Evolutionary conservation across 2,888 invertebrate genomes (phyloP).

Genomic region (Drosophila mulleri): DNA sequence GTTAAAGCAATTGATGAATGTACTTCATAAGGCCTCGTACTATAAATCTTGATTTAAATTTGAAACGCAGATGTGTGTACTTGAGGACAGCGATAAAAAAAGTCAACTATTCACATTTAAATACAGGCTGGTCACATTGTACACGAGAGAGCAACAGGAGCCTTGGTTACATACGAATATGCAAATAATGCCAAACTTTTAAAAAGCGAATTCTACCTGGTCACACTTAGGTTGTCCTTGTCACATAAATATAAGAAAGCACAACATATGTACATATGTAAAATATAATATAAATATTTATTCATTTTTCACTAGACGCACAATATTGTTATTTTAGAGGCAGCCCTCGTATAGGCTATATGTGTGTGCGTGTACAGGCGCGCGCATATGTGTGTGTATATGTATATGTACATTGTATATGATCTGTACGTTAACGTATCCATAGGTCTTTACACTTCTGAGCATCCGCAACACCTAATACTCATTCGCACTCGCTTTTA

Average conservation of each 20-base stretch:
- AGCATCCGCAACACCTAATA: slow-evolving; percentile 11
- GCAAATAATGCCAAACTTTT: neutral
- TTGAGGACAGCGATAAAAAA: neutral
- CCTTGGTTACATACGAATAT: no score
- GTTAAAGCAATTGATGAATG: no score
- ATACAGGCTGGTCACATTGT: neutral
- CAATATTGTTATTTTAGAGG: neutral
- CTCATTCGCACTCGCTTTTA: slow-evolving; percentile 13
- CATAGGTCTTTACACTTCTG: slow-evolving; percentile 22
- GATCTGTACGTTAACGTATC: slow-evolving; percentile 13
- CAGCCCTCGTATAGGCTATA: slow-evolving; percentile 8
- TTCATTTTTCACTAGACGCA: neutral
- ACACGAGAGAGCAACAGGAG: neutral
- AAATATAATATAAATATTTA: neutral
- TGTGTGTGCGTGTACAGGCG: neutral
- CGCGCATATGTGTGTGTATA: neutral
- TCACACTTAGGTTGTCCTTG: neutral
- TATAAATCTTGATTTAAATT: neutral
- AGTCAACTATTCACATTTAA: neutral
- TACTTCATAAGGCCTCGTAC: no score
- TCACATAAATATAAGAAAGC: neutral
- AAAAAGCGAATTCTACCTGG: neutral
- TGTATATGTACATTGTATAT: no score
- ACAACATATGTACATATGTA: neutral
- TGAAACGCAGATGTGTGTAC: neutral